A percentile compares a stretch with the other conserved stretches of the same genome.
Conservation (phyloP, 1,140 invertebrate genomes). For the Bombus impatiens region DNA sequence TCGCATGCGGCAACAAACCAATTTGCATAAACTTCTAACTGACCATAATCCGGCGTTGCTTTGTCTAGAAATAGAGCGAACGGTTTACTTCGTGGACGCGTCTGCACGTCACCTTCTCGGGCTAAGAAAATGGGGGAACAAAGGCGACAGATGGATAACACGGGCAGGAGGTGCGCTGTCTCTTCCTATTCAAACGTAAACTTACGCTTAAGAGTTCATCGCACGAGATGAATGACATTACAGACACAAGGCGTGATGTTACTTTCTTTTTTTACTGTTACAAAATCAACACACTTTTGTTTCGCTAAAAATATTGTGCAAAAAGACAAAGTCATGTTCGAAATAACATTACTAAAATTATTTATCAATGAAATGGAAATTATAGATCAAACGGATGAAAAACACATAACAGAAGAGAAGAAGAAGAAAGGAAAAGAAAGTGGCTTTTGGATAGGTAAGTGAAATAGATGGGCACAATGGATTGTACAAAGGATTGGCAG, state of each 20-base stretch:
- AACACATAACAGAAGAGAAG: neutral
- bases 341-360: neutral
- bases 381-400: neutral
- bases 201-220: neutral
- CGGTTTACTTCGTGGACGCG: slow-evolving; percentile 66
- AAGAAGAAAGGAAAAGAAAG: slow-evolving; percentile 20
- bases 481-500: slow-evolving; percentile 52
- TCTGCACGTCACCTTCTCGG: slow-evolving; percentile 32
- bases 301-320: neutral
- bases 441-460: neutral
- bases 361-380: neutral
- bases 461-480: slow-evolving; percentile 34
- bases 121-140: slow-evolving; percentile 36
- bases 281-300: neutral
- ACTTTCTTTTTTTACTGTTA: neutral
- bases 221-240: neutral
- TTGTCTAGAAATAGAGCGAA: slow-evolving; percentile 78
- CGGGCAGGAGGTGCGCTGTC: slow-evolving; percentile 16
- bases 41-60: slow-evolving; percentile 79
- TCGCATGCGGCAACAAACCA: slow-evolving; percentile 75
- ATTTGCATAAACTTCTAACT: slow-evolving; percentile 76
- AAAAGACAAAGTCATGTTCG: neutral
- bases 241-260: neutral
- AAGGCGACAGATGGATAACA: slow-evolving; percentile 13
- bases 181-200: slow-evolving; percentile 24